Conservation (phyloP, 1,140 invertebrate genomes). For the Adoxophyes honmai region DNA sequence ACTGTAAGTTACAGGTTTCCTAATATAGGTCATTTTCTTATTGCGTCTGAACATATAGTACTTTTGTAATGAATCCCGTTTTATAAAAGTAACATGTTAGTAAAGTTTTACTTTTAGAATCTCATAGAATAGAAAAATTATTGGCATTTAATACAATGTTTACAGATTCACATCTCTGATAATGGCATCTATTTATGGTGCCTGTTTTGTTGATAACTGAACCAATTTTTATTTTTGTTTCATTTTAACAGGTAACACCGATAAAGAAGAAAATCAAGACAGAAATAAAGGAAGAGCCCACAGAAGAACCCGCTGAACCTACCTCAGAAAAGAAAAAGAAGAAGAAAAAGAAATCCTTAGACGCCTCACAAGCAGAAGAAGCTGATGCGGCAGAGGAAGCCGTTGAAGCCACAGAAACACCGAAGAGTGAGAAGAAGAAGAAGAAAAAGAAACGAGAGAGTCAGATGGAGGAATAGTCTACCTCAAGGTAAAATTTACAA, state of each 20-base stretch:
- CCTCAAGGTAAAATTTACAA: no score
- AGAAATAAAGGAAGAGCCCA: slow-evolving; percentile 35
- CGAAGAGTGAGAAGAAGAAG: slow-evolving; percentile 57
- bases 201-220: no score
- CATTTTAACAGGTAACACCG: slow-evolving; percentile 35
- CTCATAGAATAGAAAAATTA: no score
- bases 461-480: slow-evolving; percentile 40
- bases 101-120: no score
- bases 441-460: slow-evolving; percentile 53
- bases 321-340: slow-evolving; percentile 68
- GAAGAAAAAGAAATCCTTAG: slow-evolving; percentile 56
- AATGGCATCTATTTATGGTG: no score
- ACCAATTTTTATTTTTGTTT: slow-evolving; percentile 1
- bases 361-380: slow-evolving; percentile 28
- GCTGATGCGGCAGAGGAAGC: slow-evolving; percentile 22
- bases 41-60: no score
- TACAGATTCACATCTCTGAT: no score
- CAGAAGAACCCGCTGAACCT: slow-evolving; percentile 30
- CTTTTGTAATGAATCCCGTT: no score
- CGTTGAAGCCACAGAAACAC: slow-evolving; percentile 17
- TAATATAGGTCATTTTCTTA: no score
- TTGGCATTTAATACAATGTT: no score
- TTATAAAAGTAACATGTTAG: no score
- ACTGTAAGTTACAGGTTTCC: no score
- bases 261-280: slow-evolving; percentile 42